These are phyloP conservation scores for Dynastes grantii DNA, from an alignment of 2,888 invertebrate genomes.

Conservation along the genomic window DNA sequence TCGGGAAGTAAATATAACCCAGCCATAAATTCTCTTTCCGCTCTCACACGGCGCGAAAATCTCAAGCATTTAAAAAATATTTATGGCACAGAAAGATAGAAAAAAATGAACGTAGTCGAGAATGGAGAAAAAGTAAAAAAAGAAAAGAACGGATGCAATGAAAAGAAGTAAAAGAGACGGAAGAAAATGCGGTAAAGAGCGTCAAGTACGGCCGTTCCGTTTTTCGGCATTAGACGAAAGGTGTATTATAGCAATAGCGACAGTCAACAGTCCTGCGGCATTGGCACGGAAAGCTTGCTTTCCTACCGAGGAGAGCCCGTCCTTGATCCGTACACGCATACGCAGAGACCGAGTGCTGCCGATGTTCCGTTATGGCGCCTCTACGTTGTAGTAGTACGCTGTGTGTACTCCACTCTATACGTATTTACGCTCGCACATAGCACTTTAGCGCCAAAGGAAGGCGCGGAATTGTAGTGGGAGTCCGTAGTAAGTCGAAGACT, in stretches of 20 bases:
- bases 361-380: constrained; percentile 41
- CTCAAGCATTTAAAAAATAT: constrained; percentile 37
- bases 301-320: constrained; percentile 23
- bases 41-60: constrained; percentile 5
- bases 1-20: background rate
- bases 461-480: background rate
- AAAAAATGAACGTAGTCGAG: constrained; percentile 10
- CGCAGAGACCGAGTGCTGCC: background rate
- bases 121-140: no score
- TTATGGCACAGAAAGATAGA: constrained; percentile 18
- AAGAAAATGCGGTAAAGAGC: background rate
- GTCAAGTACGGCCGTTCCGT: background rate
- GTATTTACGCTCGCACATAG: background rate
- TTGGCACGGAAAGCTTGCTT: constrained; percentile 34
- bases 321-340: constrained; percentile 31
- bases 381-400: background rate
- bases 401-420: no score
- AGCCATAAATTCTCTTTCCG: constrained; percentile 17
- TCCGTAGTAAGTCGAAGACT: no score
- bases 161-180: background rate
- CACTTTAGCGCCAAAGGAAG: background rate
- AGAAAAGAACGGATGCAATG: background rate
- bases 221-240: background rate
- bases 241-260: constrained; percentile 6
- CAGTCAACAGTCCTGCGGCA: constrained; percentile 17